These are phyloP conservation scores for Tortricodes alternella DNA, from an alignment of 2,888 invertebrate genomes.

Conservation along the genomic window DNA sequence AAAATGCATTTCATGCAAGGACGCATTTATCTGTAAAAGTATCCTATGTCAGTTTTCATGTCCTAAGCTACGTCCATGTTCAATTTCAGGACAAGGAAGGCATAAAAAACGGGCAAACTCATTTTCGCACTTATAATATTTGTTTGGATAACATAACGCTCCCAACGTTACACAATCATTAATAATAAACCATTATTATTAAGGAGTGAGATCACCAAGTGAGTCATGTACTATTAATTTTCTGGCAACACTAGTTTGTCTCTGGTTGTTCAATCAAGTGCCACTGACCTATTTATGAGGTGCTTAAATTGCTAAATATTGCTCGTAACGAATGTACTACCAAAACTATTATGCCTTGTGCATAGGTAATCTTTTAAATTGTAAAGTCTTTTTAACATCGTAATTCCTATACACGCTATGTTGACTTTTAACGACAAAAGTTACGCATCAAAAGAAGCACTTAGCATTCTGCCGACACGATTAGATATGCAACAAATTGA, in stretches of 20 bases:
- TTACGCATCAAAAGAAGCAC: neutral
- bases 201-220: slow-evolving; percentile 60
- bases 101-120: too few species aligned
- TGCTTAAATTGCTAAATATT: slow-evolving; percentile 39
- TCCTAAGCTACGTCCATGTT: too few species aligned
- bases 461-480: neutral
- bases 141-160: slow-evolving; percentile 2
- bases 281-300: slow-evolving; percentile 63
- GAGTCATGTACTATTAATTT: slow-evolving; percentile 65
- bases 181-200: slow-evolving; percentile 14
- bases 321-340: neutral
- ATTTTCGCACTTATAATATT: too few species aligned
- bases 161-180: slow-evolving; percentile 10
- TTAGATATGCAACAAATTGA: neutral
- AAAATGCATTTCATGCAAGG: too few species aligned
- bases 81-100: too few species aligned
- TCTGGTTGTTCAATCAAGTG: slow-evolving; percentile 54
- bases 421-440: neutral
- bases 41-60: too few species aligned
- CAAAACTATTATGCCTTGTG: neutral
- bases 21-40: too few species aligned
- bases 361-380: neutral
- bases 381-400: neutral
- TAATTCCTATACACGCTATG: too few species aligned
- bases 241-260: slow-evolving; percentile 45